These are phyloP conservation scores for Agrotis puta DNA, from an alignment of 2,888 invertebrate genomes.

Conservation along the genomic window DNA sequence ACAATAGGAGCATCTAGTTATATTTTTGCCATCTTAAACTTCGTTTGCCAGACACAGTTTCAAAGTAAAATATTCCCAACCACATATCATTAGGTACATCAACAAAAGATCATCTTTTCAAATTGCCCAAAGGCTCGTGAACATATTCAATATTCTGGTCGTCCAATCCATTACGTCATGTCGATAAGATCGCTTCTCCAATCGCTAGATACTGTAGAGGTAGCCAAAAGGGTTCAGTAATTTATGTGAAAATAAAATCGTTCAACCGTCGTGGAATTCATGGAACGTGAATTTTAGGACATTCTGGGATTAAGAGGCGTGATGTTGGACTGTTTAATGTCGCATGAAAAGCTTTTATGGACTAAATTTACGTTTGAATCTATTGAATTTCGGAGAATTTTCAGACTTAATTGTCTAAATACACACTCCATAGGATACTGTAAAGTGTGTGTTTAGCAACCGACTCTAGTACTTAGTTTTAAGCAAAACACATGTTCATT, in stretches of 20 bases:
- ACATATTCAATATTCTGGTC: constrained; percentile 67
- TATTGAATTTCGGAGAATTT: constrained; percentile 19
- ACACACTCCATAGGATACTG: not conserved
- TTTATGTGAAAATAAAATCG: constrained; percentile 65
- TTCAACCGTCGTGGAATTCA: constrained; percentile 57
- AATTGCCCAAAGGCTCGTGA: constrained; percentile 49
- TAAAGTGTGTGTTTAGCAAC: no score
- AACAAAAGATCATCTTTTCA: constrained; percentile 60
- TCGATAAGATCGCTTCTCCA: constrained; percentile 65
- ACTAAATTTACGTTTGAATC: constrained; percentile 48
- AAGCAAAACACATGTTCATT: not conserved
- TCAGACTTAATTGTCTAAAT: not conserved
- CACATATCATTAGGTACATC: constrained; percentile 12
- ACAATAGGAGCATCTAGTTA: no score
- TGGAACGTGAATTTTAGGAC: constrained; percentile 62
- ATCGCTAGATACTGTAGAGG: constrained; percentile 55
- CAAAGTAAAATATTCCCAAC: constrained; percentile 14
- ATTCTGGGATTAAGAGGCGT: constrained; percentile 58
- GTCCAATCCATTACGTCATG: constrained; percentile 67
- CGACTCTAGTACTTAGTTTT: no score
- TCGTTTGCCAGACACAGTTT: not conserved
- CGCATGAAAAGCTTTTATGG: constrained; percentile 44
- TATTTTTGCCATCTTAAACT: not conserved
- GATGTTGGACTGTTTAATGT: constrained; percentile 60
- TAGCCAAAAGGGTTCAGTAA: constrained; percentile 60